Evolutionary conservation across 2,888 invertebrate species (phyloP), one percentile per base, ranked within the genome.

Genomic region (Hypena proboscidalis): DNA sequence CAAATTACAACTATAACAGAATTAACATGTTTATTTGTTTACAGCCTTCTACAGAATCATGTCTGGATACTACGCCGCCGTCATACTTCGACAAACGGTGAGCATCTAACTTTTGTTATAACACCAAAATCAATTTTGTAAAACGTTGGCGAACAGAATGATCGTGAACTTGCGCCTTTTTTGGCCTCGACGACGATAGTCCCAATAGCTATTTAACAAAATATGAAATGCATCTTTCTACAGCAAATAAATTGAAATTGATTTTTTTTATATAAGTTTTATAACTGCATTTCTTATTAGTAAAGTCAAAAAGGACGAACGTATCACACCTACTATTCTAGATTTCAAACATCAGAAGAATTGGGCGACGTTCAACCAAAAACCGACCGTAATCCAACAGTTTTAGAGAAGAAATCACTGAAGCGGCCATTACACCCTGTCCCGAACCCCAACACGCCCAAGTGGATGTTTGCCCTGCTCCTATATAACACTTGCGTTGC

Each of bases 401-500:
- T 22, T 19, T 10, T 36, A 13, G 32, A 38, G 14, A 23, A 0
- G 8, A 29, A 21, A 10, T 22, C 26, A 3, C 43, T n/a, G n/a
- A n/a, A n/a, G 9, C 60, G 62, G 36, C 47, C 59, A 10, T 62
- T 71, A 52, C 63, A 63, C 6, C 31, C 56, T 17, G 56, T 64
- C 5, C 14, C 69, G 1, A 48, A 66, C 17, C 70, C 71, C 40
- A 66, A 58, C 17, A 75, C 81, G 1, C 83, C 80, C 44, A 82
- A 77, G 41, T 89, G 90, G 90, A 84, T 88, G 87, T 61, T 82
- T 22, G 85, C 83, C 1, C 51, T 90, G n/a, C 74, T 90, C 3
- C 44, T 90, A 29, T 90, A 90, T 60, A 85, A 90, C 32, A 77
- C 83, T 2, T 90, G 90, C 48, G 65, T 89, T 10, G 87, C 86